Evolutionary conservation across 2,797 vertebrate genomes (phyloP), one percentile per base, ranked within the genome.

Genomic region (Anguilla anguilla): DNA sequence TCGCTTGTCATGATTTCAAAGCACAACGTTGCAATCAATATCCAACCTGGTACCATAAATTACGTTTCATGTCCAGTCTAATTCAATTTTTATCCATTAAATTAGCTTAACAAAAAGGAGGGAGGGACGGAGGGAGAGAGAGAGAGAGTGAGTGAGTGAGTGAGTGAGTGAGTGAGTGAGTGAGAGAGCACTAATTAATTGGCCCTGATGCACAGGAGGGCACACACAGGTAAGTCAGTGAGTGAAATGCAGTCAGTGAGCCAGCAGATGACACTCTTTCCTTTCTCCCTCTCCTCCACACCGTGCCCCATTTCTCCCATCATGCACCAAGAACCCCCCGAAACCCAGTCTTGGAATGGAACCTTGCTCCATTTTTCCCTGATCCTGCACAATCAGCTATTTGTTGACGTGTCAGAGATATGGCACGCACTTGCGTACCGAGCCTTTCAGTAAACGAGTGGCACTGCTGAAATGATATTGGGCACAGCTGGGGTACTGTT

Each of bases 181-280:
- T 46, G 39, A 46, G 13, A 19, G 35, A 22, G 5, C 0, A 13
- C 0, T 77, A 9, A 67, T 72, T 72, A 11, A 13, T 39, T 39
- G 10, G 15, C 28, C 28, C 35, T 5, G 35, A 43, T 77, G 3
- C 69, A 74, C 11, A 74, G 69, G 15, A 74, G 22, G n/a, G 67
- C 10, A 28, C 0, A 31, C 28, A 2, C 67, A 31, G 4, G 57
- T 86, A 74, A 84, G 31, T 88, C 39, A 87, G 93, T 91, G 89
- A 91, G 93, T 93, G 91, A 92, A 94, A 91, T 93, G 89, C 43
- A 86, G 87, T 88, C 88, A 55, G 7, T 88, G 89, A 89, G 89
- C 94, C 94, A 94, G 93, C 46, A 95, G 93, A 93, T 94, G 93
- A 93, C 93, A 94, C 92, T 91, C 91, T 93, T 94, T 92, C 90